A percentile compares a stretch with the other conserved stretches of the same genome.
These are phyloP conservation scores for Diarsia dahlii DNA, from an alignment of 2,888 invertebrate genomes.

Conservation along the genomic window DNA sequence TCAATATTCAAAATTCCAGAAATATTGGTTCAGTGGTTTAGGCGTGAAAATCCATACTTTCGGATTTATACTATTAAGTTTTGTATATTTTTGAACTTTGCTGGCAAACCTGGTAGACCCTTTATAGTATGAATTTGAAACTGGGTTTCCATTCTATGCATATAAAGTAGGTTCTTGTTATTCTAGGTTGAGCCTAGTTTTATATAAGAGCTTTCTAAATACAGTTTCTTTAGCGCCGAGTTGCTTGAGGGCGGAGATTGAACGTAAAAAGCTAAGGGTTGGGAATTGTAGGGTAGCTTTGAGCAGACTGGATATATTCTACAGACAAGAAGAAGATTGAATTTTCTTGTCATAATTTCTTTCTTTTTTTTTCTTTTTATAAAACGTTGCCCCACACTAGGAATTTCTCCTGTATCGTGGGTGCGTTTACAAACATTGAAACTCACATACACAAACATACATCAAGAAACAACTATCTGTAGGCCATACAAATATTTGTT, in stretches of 20 bases:
- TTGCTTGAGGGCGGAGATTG: conserved; percentile 10
- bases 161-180: conserved; percentile 17
- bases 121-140: not conserved
- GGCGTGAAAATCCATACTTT: too few species aligned
- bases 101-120: not conserved
- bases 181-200: conserved; percentile 1
- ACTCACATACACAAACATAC: too few species aligned
- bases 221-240: not conserved
- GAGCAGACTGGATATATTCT: not conserved
- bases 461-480: too few species aligned
- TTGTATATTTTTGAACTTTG: not conserved
- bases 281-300: not conserved
- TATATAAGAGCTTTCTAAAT: not conserved
- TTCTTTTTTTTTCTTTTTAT: too few species aligned
- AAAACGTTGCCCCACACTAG: too few species aligned
- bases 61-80: not conserved
- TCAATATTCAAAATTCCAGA: too few species aligned
- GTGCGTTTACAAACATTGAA: too few species aligned
- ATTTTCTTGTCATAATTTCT: too few species aligned
- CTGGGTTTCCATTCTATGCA: conserved; percentile 1
- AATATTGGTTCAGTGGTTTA: too few species aligned
- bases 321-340: not conserved
- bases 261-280: not conserved
- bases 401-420: too few species aligned
- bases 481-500: too few species aligned